Evolutionary conservation across 2,888 invertebrate genomes (phyloP), one percentile per base, ranked within the genome.

Genomic region (Conomelus anceps): DNA sequence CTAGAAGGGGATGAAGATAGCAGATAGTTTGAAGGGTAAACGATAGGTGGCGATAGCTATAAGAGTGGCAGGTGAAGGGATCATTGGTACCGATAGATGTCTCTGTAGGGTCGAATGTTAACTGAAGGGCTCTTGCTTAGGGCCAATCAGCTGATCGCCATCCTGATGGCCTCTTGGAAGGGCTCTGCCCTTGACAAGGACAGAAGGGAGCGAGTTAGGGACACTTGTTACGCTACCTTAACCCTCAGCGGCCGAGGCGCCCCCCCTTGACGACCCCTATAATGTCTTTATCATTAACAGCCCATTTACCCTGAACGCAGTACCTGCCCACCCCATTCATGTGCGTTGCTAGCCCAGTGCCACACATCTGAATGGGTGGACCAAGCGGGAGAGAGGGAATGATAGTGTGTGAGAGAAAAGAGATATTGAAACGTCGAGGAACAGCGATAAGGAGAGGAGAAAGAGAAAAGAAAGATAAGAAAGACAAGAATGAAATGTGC

Each of bases 241-340:
- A 63, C 24, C 29, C 24, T 29, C 86, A 22, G 84, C 84, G 7
- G 86, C 22, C 22, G 23, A 23, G 17, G 41, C 41, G 41, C 84
- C 84, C n/a, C 86, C 29, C 24, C 85, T 13, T 26, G 29, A 86
- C 11, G 26, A 22, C 24, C 86, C 86, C 24, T 86, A 86, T 86
- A 86, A 86, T 86, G 86, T 86, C 86, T 86, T 86, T 86, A 86
- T 86, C 86, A 86, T 86, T 86, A 86, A 86, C 86, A 86, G 24
- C 22, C 86, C 86, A 23, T 86, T 86, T 86, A 86, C 24, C 24
- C 23, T 24, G 22, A 11, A n/a, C n/a, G 3, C 3, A 7, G n/a
- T 20, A 20, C 63, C n/a, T n/a, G n/a, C 63, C 63, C n/a, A 63
- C n/a, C n/a, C 63, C 3, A 63, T 63, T 20, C 63, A 63, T 13